Evolutionary conservation across 2,113 vertebrate genomes (phyloP).

Genomic region (Leuciscus idus): DNA sequence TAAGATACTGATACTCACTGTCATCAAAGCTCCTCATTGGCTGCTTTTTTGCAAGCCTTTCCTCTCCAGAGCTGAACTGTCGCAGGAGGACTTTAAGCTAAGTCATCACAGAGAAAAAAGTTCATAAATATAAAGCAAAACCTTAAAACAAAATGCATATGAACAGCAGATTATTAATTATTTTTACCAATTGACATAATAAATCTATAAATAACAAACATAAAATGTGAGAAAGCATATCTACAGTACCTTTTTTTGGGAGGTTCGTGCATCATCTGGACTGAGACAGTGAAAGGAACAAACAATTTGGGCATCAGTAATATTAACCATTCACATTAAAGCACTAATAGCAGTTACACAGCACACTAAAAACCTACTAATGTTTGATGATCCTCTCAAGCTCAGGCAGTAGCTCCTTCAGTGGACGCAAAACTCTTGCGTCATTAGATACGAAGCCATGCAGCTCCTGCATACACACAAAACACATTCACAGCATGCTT

Average conservation of each 20-base stretch:
- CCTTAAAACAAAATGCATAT: not conserved
- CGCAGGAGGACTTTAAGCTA: conserved; percentile 92
- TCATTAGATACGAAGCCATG: conserved; percentile 93
- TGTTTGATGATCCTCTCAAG: conserved; percentile 91
- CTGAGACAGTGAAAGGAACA: conserved; percentile 66
- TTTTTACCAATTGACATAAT: too few relatives aligned
- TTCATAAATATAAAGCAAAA: not conserved
- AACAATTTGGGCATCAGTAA: not conserved
- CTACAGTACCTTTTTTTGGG: conserved; percentile 87
- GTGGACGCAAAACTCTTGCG: conserved; percentile 83
- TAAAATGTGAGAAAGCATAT: not conserved
- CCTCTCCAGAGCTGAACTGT: conserved; percentile 92
- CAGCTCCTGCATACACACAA: conserved; percentile 83
- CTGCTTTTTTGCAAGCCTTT: conserved; percentile 91
- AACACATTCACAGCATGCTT: not conserved
- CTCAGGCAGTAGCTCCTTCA: conserved; percentile 91
- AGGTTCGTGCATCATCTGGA: conserved; percentile 88
- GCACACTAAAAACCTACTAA: conserved; percentile 80
- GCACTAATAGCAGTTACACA: conserved; percentile 3
- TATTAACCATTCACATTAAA: not conserved
- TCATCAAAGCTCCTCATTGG: conserved; percentile 92
- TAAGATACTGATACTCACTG: conserved; percentile 74
- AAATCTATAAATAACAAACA: conserved; percentile 1
- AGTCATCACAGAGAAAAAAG: conserved; percentile 30
- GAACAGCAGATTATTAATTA: not conserved